A percentile compares a stretch with the other conserved stretches of the same genome.
Conservation (phyloP, 53 echinoderm and acorn worm genomes). For the Patiria pectinifera region DNA sequence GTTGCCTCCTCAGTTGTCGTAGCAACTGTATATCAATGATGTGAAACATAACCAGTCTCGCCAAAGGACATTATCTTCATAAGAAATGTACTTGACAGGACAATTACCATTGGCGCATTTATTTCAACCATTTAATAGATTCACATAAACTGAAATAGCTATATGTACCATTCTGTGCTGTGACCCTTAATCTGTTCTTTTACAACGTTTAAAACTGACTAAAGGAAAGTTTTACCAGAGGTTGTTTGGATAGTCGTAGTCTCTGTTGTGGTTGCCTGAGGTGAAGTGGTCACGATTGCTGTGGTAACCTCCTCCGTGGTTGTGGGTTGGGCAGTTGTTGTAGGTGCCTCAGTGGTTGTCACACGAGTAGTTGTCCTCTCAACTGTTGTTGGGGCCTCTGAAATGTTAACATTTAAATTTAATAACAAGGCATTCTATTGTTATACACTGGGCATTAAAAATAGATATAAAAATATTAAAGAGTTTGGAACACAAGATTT, state of each 20-base stretch:
- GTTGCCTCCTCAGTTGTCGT: no score
- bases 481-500: no score
- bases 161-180: no score
- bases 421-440: not conserved
- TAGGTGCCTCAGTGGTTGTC: not conserved
- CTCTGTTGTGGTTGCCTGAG: constrained; percentile 23
- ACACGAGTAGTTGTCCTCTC: not conserved
- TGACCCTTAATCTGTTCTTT: no score
- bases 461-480: not conserved
- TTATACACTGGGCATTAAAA: no score
- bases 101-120: no score
- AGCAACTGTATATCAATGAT: no score
- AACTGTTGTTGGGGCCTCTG: not conserved
- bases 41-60: no score
- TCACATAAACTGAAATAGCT: no score
- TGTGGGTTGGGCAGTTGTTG: not conserved
- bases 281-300: not conserved
- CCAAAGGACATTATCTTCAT: no score
- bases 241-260: not conserved
- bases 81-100: no score
- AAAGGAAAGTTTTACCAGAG: not conserved
- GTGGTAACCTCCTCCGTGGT: not conserved
- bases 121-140: no score
- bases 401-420: not conserved
- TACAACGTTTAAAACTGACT: not conserved